phyloP scores from a whole-genome alignment of 1,140 invertebrate species.

The Drosophila lacertosa region DNA sequence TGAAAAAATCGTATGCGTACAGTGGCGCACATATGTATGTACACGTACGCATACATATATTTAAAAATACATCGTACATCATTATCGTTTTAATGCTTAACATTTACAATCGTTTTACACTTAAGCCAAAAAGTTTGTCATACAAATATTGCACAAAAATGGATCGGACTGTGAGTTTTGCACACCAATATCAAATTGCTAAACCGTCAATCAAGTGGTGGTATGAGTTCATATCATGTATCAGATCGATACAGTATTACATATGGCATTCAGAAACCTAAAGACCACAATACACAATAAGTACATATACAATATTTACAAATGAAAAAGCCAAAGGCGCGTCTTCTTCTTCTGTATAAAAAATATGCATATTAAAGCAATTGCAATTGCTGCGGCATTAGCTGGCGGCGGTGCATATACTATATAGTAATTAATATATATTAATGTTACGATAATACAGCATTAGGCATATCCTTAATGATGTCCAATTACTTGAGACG shows the following conservation, averaged over 20 bases:
- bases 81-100: slow-evolving; percentile 50
- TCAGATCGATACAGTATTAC: slow-evolving; percentile 14
- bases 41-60: neutral
- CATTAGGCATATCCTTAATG: slow-evolving; percentile 29
- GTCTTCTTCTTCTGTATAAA: slow-evolving; percentile 42
- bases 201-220: slow-evolving; percentile 73
- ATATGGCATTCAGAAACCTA: slow-evolving; percentile 68
- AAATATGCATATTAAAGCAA: slow-evolving; percentile 46
- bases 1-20: slow-evolving; percentile 43
- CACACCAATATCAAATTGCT: slow-evolving; percentile 54
- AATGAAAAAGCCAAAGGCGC: slow-evolving; percentile 56
- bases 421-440: slow-evolving; percentile 13
- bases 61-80: slow-evolving; percentile 24
- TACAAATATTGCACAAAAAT: slow-evolving; percentile 83
- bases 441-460: slow-evolving; percentile 32
- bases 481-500: slow-evolving; percentile 92
- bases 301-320: slow-evolving; percentile 71
- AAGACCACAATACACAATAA: slow-evolving; percentile 63
- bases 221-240: slow-evolving; percentile 60
- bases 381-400: slow-evolving; percentile 38
- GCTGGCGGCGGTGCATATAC: slow-evolving; percentile 30
- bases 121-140: slow-evolving; percentile 81
- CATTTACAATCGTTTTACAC: slow-evolving; percentile 65
- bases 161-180: slow-evolving; percentile 77
- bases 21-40: slow-evolving; percentile 13